Conservation (phyloP, 1,140 invertebrate species). For the Dendroctonus valens region DNA sequence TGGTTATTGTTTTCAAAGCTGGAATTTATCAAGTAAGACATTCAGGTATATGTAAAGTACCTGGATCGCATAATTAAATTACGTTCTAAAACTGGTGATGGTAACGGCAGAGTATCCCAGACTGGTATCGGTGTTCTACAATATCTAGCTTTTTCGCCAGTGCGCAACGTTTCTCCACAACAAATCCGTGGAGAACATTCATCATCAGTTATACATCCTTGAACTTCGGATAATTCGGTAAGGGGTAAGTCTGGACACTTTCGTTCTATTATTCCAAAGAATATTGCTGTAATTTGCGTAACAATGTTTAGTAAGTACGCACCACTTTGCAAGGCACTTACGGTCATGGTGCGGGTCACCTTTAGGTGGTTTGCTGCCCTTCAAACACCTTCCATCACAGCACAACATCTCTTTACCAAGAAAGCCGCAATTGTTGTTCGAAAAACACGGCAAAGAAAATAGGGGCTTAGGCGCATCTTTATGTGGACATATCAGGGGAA, state of each 20-base stretch:
- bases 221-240: constrained; percentile 63
- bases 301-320: constrained; percentile 16
- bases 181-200: constrained; percentile 69
- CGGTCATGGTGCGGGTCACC: constrained; percentile 57
- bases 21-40: constrained; percentile 32
- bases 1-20: constrained; percentile 60
- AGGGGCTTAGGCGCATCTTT: constrained; percentile 32
- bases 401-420: constrained; percentile 36
- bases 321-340: constrained; percentile 47
- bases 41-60: background rate
- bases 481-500: constrained; percentile 32
- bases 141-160: constrained; percentile 56
- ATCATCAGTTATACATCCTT: constrained; percentile 61
- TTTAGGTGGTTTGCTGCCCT: constrained; percentile 56
- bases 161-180: constrained; percentile 58
- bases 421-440: constrained; percentile 35
- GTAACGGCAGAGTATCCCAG: constrained; percentile 59
- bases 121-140: constrained; percentile 65
- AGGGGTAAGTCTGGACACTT: constrained; percentile 64
- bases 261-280: constrained; percentile 63
- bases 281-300: constrained; percentile 52
- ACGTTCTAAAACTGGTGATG: constrained; percentile 53
- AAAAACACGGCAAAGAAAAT: constrained; percentile 38
- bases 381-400: constrained; percentile 55
- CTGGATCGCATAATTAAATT: constrained; percentile 34